Evolutionary conservation across 2,888 invertebrate species (phyloP), one percentile per base, ranked within the genome.

Genomic region (Rotaria sp.): DNA sequence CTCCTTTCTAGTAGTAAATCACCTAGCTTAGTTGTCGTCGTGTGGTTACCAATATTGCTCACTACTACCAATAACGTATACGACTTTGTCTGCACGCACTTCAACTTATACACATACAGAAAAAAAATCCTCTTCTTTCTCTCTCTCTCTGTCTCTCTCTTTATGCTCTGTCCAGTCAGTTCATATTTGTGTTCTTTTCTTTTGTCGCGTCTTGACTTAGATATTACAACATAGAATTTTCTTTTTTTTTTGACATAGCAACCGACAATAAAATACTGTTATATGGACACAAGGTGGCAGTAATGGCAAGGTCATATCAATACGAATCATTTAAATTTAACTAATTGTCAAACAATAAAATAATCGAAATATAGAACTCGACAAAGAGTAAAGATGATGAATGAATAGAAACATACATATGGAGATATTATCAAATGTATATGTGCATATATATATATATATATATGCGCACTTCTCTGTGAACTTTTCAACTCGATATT

Each of bases 1-100:
- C 67, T 67, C 35, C 67, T 67, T 67, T 30, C 30, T 67, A 30
- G 35, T 67, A 67, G 67, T 67, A 67, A 67, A 67, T 67, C 67
- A 67, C 67, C 67, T 67, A 67, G 67, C n/a, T 67, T 67, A 67
- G 67, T 67, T 67, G 67, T 67, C 30, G 67, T 67, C 67, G 7
- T 67, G 15, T 18, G 2, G 67, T 67, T 67, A 67, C 67, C 5
- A 35, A 13, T 67, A 67, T 67, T 67, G 67, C 30, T 30, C 35
- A 30, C 35, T 35, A 67, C 67, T 67, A 67, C 67, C 67, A 67
- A 67, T 67, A 67, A 67, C 18, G 35, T 67, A 67, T 67, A 67
- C 67, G 67, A 67, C 67, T 30, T 67, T 67, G 67, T 67, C 67
- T 67, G 35, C 67, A 67, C 67, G 35, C 35, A 67, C 67, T 67